These are phyloP conservation scores for Phylloscopus trochiloides DNA, from an alignment of 2,113 vertebrate species.

Conservation along the genomic window DNA sequence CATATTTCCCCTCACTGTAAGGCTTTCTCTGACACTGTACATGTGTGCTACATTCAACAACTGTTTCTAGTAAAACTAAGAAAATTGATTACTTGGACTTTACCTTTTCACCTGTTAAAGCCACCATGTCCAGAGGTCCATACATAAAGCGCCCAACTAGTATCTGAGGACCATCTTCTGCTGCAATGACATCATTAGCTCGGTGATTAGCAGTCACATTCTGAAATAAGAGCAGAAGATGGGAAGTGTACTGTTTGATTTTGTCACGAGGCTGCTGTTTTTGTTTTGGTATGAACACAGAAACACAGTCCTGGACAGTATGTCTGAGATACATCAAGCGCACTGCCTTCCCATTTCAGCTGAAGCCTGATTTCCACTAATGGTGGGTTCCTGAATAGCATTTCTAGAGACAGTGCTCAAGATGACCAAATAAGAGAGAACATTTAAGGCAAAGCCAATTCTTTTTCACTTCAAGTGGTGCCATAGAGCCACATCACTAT, in stretches of 20 bases:
- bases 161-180: slow-evolving; percentile 88
- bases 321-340: background rate
- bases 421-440: background rate
- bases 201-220: slow-evolving; percentile 96
- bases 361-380: background rate
- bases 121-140: slow-evolving; percentile 97
- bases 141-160: slow-evolving; percentile 98
- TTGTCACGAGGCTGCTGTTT: background rate
- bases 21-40: background rate
- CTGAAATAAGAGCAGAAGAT: slow-evolving; percentile 64
- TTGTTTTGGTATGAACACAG: background rate
- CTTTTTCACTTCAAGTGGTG: background rate
- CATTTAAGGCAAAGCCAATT: background rate
- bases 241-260: background rate
- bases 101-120: slow-evolving; percentile 97
- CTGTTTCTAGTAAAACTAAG: background rate
- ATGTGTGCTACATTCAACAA: background rate
- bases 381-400: background rate
- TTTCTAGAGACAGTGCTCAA: background rate
- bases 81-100: background rate
- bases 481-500: background rate
- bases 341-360: background rate
- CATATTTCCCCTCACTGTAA: background rate
- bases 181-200: slow-evolving; percentile 91
- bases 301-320: background rate